These are phyloP conservation scores for Tuta absoluta DNA, from an alignment of 2,888 invertebrate species.

Conservation along the genomic window DNA sequence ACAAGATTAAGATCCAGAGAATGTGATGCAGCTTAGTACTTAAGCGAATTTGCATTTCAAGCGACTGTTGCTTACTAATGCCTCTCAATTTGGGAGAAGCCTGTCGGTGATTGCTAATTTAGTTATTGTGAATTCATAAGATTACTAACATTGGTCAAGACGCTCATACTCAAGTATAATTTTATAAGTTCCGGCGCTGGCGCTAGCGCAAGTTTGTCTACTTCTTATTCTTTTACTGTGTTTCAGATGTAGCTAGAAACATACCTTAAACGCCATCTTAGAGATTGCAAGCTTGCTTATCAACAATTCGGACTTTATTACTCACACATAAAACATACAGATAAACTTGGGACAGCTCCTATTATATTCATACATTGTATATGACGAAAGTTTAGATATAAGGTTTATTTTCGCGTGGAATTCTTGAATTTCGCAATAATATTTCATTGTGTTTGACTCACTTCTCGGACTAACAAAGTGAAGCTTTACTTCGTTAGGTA, in stretches of 20 bases:
- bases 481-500: background rate
- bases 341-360: slow-evolving; percentile 2
- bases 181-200: too few species aligned
- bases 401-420: slow-evolving; percentile 5
- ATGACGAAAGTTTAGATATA: background rate
- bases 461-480: background rate
- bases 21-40: too few species aligned
- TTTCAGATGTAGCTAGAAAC: background rate
- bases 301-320: slow-evolving; percentile 16
- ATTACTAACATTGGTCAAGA: too few species aligned
- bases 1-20: too few species aligned
- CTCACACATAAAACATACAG: slow-evolving; percentile 11
- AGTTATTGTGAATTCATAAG: too few species aligned
- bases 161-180: too few species aligned
- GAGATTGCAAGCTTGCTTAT: slow-evolving; percentile 10
- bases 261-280: slow-evolving; percentile 11
- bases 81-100: too few species aligned
- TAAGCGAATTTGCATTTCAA: too few species aligned
- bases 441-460: slow-evolving; percentile 5
- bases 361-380: slow-evolving; percentile 16
- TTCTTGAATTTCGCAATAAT: background rate
- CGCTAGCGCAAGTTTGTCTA: too few species aligned
- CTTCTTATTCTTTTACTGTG: background rate
- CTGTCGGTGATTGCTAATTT: too few species aligned
- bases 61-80: too few species aligned